Conservation (phyloP, 2,113 vertebrate genomes). For the Artemisiospiza belli region DNA sequence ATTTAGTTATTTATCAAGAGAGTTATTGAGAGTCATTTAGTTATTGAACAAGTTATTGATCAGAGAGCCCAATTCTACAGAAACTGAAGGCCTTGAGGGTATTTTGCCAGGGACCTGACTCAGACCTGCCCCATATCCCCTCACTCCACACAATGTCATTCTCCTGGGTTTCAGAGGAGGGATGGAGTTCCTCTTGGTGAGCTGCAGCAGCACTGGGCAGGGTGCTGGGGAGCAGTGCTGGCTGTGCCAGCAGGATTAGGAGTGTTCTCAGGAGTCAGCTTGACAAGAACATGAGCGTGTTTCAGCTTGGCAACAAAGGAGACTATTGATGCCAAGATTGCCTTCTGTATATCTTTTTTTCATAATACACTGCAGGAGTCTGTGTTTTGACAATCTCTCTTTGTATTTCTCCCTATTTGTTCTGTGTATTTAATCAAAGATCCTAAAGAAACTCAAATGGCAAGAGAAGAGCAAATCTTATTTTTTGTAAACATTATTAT, state of each 20-base stretch:
- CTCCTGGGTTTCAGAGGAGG: neutral
- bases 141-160: neutral
- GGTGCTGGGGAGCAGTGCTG: neutral
- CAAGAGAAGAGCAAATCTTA: neutral
- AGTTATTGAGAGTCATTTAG: too few species aligned
- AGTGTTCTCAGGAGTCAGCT: neutral
- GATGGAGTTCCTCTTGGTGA: neutral
- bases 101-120: neutral
- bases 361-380: neutral
- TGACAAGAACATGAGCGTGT: neutral
- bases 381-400: conserved; percentile 15
- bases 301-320: conserved; percentile 38
- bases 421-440: neutral
- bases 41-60: neutral
- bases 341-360: neutral
- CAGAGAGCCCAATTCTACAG: neutral
- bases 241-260: neutral
- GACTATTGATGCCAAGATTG: conserved; percentile 8
- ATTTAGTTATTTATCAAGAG: neutral
- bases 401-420: conserved; percentile 20
- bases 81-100: neutral
- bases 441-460: neutral
- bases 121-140: neutral
- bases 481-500: neutral
- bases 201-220: neutral